Evolutionary conservation across 2,888 invertebrate species (phyloP), one percentile per base, ranked within the genome.

Genomic region (Drosophila anomalipes): DNA sequence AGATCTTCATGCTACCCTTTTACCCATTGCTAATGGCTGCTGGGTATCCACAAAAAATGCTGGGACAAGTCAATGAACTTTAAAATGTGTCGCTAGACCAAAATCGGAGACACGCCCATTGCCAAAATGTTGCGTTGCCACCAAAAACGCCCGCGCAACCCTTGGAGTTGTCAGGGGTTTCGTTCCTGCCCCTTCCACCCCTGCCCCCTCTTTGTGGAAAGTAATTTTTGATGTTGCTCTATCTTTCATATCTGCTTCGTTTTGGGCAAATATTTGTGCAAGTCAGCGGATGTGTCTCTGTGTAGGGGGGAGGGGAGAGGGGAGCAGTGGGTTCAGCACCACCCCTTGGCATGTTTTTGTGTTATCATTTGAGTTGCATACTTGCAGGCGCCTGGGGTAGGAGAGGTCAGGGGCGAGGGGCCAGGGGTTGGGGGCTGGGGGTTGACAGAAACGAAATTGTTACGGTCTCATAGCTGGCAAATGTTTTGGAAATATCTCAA

Each of bases 401-500:
- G 53, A 14, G 37, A 6, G 37, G 37, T 16, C 26, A 12, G 4
- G 26, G 33, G 35, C 32, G 3, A 39, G n/a, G 39, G 33, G 39
- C 32, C 4, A 39, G 22, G 39, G 37, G 39, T 30, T 12, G 26
- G 35, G 35, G 44, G 26, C 6, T 28, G 22, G 9, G 32, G 32
- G 16, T 39, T 16, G 26, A 26, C 56, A 30, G 57, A 39, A 35
- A n/a, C 37, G 65, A 78, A 78, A 77, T 88, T 80, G 83, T 83
- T 74, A 74, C 77, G 73, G 72, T 80, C 75, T 74, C 68, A 47
- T 47, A 61, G 86, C 78, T 90, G 89, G 76, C 76, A 86, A 87
- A 91, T 87, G 87, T 90, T 90, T 90, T 91, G 91, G 91, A 87
- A 87, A 87, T 83, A 88, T 86, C 81, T 87, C 86, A 88, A 87